Conservation (phyloP, 2,113 vertebrate species). For the Nanorana parkeri region DNA sequence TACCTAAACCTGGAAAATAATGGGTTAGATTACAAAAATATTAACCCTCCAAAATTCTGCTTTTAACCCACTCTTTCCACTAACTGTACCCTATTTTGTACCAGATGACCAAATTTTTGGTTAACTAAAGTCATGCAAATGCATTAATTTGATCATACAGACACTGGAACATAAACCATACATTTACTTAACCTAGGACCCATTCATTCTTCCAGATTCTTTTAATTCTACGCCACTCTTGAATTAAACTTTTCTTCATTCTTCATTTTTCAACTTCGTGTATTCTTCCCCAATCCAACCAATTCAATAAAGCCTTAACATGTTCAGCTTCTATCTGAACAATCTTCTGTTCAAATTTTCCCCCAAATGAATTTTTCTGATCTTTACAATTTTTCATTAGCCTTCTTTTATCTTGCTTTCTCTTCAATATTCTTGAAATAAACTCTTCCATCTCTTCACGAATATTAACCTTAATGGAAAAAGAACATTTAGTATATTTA, state of each 20-base stretch:
- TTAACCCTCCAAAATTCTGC: conserved; percentile 77
- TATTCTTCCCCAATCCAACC: conserved; percentile 95
- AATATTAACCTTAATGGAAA: conserved; percentile 99
- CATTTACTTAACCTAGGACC: conserved; percentile 99
- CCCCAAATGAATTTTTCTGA: conserved; percentile 97
- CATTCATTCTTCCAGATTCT: conserved; percentile 99
- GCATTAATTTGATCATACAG: conserved; percentile 89
- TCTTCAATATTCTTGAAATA: conserved; percentile 99
- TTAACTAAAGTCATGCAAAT: conserved; percentile 92
- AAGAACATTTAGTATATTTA: conserved; percentile 99
- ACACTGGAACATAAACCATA: conserved; percentile 95
- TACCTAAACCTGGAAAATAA: conserved; percentile 84
- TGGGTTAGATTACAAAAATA: conserved; percentile 73
- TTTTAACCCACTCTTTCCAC: conserved; percentile 79
- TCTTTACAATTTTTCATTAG: conserved; percentile 97
- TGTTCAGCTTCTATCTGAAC: conserved; percentile 96
- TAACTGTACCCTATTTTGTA: conserved; percentile 80
- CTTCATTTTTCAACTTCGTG: conserved; percentile 91
- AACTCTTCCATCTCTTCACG: conserved; percentile 99
- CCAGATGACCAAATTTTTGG: conserved; percentile 83
- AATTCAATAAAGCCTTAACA: conserved; percentile 94
- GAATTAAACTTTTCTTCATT: conserved; percentile 98
- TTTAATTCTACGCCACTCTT: conserved; percentile 97
- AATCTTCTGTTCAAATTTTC: conserved; percentile 96
- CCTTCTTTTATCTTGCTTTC: conserved; percentile 98